Evolutionary conservation across 2,797 vertebrate genomes (phyloP).

Genomic region (Labroides dimidiatus): DNA sequence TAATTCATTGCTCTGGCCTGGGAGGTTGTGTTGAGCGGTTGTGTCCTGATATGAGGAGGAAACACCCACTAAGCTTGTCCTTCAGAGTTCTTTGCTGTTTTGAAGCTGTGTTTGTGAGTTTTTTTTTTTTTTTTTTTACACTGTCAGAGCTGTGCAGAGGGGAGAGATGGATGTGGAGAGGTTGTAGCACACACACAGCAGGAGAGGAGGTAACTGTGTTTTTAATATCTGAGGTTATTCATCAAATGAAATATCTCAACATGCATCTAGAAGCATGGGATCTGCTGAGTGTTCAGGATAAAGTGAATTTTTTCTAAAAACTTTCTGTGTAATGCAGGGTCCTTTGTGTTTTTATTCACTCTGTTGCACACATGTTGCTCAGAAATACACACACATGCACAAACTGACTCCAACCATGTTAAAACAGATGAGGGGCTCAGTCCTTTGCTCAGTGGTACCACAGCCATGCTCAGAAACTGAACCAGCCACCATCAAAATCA

Average conservation of each 20-base stretch:
- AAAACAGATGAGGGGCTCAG: too few species aligned
- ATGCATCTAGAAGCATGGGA: background rate
- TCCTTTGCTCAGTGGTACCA: too few species aligned
- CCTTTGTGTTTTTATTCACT: background rate
- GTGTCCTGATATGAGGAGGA: background rate
- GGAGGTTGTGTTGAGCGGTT: constrained; percentile 28
- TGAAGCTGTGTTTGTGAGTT: constrained; percentile 3
- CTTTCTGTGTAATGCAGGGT: constrained; percentile 2
- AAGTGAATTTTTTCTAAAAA: constrained; percentile 11
- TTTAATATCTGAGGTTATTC: background rate
- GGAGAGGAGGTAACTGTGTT: background rate
- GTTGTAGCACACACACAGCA: too few species aligned
- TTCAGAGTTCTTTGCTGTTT: constrained; percentile 25
- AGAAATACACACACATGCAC: too few species aligned
- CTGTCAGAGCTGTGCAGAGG: background rate
- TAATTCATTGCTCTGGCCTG: constrained; percentile 33
- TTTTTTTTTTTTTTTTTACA: background rate
- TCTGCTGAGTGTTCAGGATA: background rate
- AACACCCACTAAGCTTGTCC: background rate
- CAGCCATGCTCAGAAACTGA: too few species aligned
- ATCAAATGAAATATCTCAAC: background rate
- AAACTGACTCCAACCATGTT: too few species aligned
- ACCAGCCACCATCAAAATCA: too few species aligned
- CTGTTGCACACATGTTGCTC: too few species aligned
- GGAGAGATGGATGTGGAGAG: background rate